phyloP scores from a whole-genome alignment of 2,797 vertebrate species.

The Propithecus perrieri region DNA sequence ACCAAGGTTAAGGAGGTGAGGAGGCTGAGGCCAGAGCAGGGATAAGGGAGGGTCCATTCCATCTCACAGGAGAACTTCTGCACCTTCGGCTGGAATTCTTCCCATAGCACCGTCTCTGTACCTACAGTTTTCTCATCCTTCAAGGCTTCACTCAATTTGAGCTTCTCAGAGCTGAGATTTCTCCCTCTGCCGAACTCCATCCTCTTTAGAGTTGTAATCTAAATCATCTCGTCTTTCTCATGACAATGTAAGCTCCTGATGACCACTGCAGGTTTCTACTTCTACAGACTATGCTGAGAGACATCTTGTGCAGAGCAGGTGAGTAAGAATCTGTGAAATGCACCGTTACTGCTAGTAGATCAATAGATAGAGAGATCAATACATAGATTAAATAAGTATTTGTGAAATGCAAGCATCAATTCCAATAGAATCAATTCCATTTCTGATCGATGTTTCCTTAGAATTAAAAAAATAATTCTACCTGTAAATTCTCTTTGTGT shows the following conservation, averaged over 20 bases:
- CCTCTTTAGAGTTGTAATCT: background rate
- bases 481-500: background rate
- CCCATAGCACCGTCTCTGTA: background rate
- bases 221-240: background rate
- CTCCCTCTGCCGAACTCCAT: background rate
- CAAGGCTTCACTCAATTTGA: background rate
- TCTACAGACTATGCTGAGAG: background rate
- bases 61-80: background rate
- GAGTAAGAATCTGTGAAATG: background rate
- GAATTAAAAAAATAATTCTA: background rate
- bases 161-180: background rate
- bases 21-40: background rate
- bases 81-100: background rate
- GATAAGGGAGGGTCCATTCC: rapidly evolving
- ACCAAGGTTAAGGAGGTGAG: background rate
- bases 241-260: background rate
- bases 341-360: background rate
- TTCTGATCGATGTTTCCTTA: background rate
- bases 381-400: background rate
- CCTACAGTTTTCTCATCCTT: background rate
- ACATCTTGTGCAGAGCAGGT: background rate
- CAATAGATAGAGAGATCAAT: background rate
- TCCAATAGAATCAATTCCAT: background rate
- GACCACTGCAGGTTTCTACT: background rate
- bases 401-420: background rate